Percentiles rank a stretch among this genome's conserved stretches.
These are phyloP conservation scores for Thymelicus acteon DNA, from an alignment of 2,888 invertebrate species.

Conservation along the genomic window DNA sequence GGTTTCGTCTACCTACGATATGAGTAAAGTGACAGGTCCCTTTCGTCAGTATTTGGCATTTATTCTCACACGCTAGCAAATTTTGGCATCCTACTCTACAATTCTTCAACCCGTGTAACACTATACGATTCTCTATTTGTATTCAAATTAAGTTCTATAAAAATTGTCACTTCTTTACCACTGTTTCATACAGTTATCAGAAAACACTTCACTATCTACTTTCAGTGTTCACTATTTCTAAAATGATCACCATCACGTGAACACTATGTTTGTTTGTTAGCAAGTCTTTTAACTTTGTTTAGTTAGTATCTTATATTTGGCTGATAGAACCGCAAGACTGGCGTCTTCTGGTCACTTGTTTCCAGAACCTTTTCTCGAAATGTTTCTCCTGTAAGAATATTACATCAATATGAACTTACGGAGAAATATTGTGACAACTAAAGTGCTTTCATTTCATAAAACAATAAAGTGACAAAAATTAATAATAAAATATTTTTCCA, in stretches of 20 bases:
- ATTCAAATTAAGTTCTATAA: slow-evolving; percentile 2
- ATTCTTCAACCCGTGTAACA: slow-evolving; percentile 22
- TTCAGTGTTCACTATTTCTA: slow-evolving; percentile 7
- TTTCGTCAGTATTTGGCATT: slow-evolving; percentile 71
- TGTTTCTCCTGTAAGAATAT: slow-evolving; percentile 88
- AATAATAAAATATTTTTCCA: background rate
- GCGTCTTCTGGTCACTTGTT: slow-evolving; percentile 90
- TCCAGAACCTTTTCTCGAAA: slow-evolving; percentile 91
- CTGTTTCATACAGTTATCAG: slow-evolving; percentile 36
- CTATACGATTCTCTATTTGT: background rate
- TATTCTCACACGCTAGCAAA: slow-evolving; percentile 56
- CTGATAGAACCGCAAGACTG: slow-evolving; percentile 83
- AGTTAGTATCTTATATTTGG: slow-evolving; percentile 64
- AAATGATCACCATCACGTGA: slow-evolving; percentile 4
- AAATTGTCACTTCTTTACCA: slow-evolving; percentile 18
- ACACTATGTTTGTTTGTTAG: slow-evolving; percentile 35
- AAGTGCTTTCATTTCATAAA: slow-evolving; percentile 1
- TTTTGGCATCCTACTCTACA: slow-evolving; percentile 59
- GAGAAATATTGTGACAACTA: slow-evolving; percentile 10
- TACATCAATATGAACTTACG: slow-evolving; percentile 24
- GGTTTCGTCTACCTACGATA: slow-evolving; percentile 70
- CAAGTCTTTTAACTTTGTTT: slow-evolving; percentile 42
- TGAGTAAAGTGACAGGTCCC: slow-evolving; percentile 78
- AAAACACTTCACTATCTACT: slow-evolving; percentile 42
- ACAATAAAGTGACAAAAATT: background rate